These are phyloP conservation scores for Himantopus leucocephalus DNA, from an alignment of 2,113 vertebrate genomes.

Conservation along the genomic window DNA sequence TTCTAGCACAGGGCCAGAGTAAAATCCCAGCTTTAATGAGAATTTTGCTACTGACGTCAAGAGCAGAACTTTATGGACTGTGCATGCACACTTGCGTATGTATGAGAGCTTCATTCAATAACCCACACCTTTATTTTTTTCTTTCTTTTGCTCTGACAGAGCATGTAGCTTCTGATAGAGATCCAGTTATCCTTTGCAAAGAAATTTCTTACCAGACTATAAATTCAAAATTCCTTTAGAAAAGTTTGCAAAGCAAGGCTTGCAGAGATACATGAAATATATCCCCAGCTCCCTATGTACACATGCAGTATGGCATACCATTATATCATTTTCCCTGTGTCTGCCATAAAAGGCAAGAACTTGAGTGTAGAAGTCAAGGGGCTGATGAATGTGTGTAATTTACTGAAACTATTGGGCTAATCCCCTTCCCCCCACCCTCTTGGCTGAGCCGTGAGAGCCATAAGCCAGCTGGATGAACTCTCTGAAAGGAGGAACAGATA, in stretches of 20 bases:
- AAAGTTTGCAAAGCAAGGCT: background rate
- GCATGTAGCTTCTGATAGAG: background rate
- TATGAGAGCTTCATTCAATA: background rate
- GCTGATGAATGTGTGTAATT: slow-evolving; percentile 32
- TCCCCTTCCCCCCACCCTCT: background rate
- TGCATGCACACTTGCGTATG: background rate
- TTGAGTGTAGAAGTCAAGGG: background rate
- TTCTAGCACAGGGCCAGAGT: background rate
- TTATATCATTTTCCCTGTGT: background rate
- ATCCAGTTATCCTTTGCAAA: background rate
- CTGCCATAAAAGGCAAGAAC: slow-evolving; percentile 52
- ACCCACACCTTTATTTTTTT: background rate
- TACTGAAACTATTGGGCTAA: slow-evolving; percentile 25
- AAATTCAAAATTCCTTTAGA: background rate
- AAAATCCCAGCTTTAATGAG: background rate
- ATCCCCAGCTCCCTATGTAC: background rate
- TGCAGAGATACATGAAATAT: background rate
- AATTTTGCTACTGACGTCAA: background rate
- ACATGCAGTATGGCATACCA: background rate
- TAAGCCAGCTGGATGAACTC: slow-evolving; percentile 40
- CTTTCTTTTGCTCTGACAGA: background rate
- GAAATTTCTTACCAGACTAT: background rate
- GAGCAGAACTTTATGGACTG: background rate
- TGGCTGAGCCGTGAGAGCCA: background rate
- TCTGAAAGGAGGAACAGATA: slow-evolving; percentile 15